Conservation (phyloP, 2,797 vertebrate species). For the Tangara arthus region DNA sequence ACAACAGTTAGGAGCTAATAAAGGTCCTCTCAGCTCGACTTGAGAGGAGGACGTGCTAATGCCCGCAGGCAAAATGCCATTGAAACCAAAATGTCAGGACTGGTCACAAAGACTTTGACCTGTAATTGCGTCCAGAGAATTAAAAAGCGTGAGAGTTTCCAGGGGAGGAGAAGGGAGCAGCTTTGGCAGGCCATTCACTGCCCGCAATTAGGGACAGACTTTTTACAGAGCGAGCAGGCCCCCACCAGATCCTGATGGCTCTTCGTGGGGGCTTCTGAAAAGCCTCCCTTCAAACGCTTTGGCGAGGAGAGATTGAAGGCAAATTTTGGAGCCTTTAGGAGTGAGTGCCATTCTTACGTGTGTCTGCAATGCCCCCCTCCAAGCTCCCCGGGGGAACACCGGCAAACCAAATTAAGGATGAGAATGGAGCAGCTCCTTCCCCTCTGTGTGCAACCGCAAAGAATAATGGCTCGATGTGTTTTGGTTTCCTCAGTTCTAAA, state of each 20-base stretch:
- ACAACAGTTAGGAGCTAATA: slow-evolving; percentile 63
- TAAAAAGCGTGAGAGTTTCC: slow-evolving; percentile 43
- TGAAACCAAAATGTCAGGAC: slow-evolving; percentile 25
- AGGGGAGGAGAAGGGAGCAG: not conserved
- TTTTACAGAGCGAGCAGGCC: not conserved
- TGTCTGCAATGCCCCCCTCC: not conserved
- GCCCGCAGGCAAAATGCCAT: slow-evolving; percentile 60
- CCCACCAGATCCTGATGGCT: not conserved
- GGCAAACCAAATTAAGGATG: not conserved
- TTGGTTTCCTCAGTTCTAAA: not conserved
- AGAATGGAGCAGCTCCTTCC: not conserved
- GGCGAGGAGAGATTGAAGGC: not conserved
- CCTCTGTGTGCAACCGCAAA: not conserved
- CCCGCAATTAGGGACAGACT: not conserved
- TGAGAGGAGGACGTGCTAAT: slow-evolving; percentile 35
- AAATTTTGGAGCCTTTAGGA: not conserved
- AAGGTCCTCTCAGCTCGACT: slow-evolving; percentile 32
- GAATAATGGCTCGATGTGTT: not conserved
- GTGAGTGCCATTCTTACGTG: not conserved
- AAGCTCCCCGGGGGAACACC: not conserved
- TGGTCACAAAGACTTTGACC: slow-evolving; percentile 57
- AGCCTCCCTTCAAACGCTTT: not conserved
- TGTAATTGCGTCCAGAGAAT: slow-evolving; percentile 48
- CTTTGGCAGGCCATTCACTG: not conserved
- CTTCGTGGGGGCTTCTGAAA: not conserved